These are phyloP conservation scores for Eidolon dupreanum DNA, from an alignment of 2,797 vertebrate species.

Conservation along the genomic window DNA sequence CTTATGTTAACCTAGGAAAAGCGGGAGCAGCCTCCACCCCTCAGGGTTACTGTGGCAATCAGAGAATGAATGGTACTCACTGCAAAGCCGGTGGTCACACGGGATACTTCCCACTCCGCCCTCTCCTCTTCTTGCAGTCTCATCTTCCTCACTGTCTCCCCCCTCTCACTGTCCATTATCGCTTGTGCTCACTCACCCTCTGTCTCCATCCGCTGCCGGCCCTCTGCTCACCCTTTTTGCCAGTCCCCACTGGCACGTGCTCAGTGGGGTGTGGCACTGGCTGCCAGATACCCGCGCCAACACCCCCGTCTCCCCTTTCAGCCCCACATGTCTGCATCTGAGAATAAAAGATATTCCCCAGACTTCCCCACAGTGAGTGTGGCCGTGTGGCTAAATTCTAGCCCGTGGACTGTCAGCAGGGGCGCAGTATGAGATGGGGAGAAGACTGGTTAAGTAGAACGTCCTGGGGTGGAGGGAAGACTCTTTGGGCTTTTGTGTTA, in stretches of 20 bases:
- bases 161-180: background rate
- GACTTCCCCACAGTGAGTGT: background rate
- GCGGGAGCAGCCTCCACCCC: background rate
- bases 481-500: background rate
- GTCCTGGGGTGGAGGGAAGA: background rate
- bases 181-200: background rate
- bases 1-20: background rate
- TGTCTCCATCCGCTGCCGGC: background rate
- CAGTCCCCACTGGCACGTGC: background rate
- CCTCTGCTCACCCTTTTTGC: background rate
- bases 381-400: background rate
- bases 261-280: background rate
- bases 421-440: background rate
- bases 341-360: background rate
- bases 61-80: background rate
- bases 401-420: background rate
- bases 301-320: background rate
- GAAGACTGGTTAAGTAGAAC: background rate
- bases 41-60: fast-evolving
- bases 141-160: background rate
- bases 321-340: background rate
- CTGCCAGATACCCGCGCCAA: background rate
- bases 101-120: too few relatives aligned
- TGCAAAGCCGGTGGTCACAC: fast-evolving
- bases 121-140: too few relatives aligned